These are phyloP conservation scores for Patiria miniata DNA, from an alignment of 35 echinoderm and acorn worm species.

Conservation along the genomic window DNA sequence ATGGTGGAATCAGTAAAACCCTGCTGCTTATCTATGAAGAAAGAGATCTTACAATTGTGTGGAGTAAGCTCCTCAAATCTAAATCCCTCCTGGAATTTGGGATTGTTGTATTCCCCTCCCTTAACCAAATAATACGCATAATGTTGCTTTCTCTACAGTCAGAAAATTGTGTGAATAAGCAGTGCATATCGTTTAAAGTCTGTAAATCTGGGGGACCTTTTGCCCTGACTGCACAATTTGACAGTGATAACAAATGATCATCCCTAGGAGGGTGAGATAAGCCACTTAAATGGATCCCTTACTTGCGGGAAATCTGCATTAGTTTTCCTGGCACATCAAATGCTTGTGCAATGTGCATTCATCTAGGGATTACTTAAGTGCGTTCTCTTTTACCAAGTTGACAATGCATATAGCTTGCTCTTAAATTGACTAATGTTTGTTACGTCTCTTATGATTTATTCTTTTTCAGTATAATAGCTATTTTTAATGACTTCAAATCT, in stretches of 20 bases:
- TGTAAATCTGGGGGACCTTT: background rate
- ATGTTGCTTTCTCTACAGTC: no score
- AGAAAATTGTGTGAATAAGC: no score
- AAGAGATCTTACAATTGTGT: background rate
- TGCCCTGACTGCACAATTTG: background rate
- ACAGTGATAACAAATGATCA: background rate
- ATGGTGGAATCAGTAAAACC: background rate
- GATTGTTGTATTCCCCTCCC: background rate
- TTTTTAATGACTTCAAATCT: no score
- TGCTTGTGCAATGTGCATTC: background rate
- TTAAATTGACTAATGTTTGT: no score
- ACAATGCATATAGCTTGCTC: no score
- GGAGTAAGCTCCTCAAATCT: background rate
- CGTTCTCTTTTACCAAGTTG: no score
- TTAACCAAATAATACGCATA: background rate
- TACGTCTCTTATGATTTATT: no score
- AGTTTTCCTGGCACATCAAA: background rate
- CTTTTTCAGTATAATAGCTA: no score
- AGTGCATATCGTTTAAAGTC: no score
- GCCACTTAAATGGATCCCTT: slow-evolving; percentile 13
- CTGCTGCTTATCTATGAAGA: background rate
- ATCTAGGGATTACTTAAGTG: background rate
- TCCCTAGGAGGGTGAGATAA: background rate
- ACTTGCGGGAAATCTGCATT: slow-evolving; percentile 1
- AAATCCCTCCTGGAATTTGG: slow-evolving; percentile 12